phyloP scores from a whole-genome alignment of 2,797 vertebrate genomes.

The Lacerta bilineata region DNA sequence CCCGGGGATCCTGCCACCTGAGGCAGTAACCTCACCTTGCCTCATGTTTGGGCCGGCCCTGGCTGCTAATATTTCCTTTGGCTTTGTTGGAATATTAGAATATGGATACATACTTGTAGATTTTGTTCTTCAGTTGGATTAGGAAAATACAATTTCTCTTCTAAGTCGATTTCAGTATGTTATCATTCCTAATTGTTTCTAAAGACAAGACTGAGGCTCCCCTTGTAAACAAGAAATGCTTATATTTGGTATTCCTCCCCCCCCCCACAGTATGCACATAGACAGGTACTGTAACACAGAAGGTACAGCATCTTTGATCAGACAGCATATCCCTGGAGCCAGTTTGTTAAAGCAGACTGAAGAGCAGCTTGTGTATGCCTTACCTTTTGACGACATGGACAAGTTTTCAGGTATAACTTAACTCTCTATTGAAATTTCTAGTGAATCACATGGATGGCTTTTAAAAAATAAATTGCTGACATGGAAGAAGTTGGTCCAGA shows the following conservation, averaged over 20 bases:
- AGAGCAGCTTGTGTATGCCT: conserved; percentile 89
- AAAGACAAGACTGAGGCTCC: fast-evolving
- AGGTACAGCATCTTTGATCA: conserved; percentile 84
- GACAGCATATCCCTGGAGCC: conserved; percentile 88
- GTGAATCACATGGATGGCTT: neutral
- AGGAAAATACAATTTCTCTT: neutral
- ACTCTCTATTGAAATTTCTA: neutral
- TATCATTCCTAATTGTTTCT: neutral
- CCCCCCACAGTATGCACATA: conserved; percentile 88
- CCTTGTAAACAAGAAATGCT: fast-evolving
- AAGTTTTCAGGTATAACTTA: conserved; percentile 88
- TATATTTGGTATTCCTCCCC: neutral
- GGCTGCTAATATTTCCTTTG: neutral
- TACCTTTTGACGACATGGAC: conserved; percentile 93
- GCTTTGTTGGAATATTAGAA: fast-evolving
- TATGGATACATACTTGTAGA: fast-evolving
- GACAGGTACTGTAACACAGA: conserved; percentile 84
- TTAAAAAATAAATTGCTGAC: neutral
- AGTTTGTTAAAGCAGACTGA: conserved; percentile 87
- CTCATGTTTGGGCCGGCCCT: no score
- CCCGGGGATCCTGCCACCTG: no score
- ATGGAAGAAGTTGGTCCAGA: neutral
- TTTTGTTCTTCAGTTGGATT: neutral
- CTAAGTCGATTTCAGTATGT: no score
- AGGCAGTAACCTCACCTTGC: no score